Evolutionary conservation across 2,888 invertebrate species (phyloP).

Genomic region (Papilio gigon): DNA sequence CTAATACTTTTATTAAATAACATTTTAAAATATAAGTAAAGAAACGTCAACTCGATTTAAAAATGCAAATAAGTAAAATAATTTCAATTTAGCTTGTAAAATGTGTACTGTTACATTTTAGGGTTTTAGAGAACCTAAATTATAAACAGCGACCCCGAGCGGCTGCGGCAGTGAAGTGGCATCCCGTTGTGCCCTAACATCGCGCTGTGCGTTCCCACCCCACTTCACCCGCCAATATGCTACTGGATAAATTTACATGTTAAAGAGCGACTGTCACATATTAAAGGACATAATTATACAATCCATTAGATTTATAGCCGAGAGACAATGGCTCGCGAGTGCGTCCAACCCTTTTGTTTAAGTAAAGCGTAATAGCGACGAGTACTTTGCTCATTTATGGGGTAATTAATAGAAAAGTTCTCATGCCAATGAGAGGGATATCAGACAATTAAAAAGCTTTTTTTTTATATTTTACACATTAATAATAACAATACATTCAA

Average conservation of each 20-base stretch:
- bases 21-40: no score
- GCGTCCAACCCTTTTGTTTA: constrained; percentile 72
- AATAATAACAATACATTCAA: constrained; percentile 59
- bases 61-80: not conserved
- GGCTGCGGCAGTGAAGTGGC: constrained; percentile 64
- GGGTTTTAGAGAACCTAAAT: constrained; percentile 50
- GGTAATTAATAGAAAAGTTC: constrained; percentile 79
- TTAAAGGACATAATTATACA: constrained; percentile 78
- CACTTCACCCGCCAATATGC: constrained; percentile 63
- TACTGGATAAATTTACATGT: constrained; percentile 73
- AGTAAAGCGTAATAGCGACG: constrained; percentile 57
- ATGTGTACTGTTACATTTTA: constrained; percentile 23
- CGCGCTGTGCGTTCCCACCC: constrained; percentile 72
- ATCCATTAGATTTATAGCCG: constrained; percentile 77
- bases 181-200: constrained; percentile 72
- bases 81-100: not conserved
- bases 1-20: no score
- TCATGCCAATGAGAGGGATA: constrained; percentile 62
- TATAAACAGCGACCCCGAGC: constrained; percentile 54
- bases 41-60: not conserved
- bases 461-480: constrained; percentile 49
- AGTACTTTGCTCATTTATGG: constrained; percentile 73
- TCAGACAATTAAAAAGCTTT: constrained; percentile 68
- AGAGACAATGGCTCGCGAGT: constrained; percentile 73
- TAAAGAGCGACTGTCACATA: constrained; percentile 79